Conservation (phyloP, 1,140 invertebrate species). For the Chrysomallon squamiferum region DNA sequence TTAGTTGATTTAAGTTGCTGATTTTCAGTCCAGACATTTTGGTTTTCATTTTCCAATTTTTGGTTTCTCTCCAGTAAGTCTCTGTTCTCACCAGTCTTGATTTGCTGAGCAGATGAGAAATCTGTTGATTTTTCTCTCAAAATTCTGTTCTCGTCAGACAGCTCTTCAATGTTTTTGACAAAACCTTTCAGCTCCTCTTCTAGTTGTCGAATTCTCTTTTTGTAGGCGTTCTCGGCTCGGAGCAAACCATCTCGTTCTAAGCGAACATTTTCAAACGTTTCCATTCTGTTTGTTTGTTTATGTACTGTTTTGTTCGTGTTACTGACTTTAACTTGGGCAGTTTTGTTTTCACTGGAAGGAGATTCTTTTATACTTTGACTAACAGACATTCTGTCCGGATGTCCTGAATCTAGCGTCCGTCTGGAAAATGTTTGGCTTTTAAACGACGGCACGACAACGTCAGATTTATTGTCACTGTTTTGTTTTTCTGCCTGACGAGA, state of each 20-base stretch:
- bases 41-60: constrained; percentile 13
- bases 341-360: no score
- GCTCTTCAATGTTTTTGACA: constrained; percentile 18
- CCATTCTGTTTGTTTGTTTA: not conserved
- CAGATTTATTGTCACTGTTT: no score
- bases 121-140: constrained; percentile 10
- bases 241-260: constrained; percentile 21
- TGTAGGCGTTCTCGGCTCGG: constrained; percentile 17
- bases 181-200: constrained; percentile 27
- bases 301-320: not conserved
- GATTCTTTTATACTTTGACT: no score
- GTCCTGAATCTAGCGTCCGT: no score
- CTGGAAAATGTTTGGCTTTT: no score
- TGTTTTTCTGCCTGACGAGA: no score
- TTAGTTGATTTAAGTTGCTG: not conserved
- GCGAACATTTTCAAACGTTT: constrained; percentile 18
- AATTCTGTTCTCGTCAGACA: constrained; percentile 24
- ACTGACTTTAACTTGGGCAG: no score
- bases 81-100: constrained; percentile 14
- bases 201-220: constrained; percentile 25
- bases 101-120: constrained; percentile 3
- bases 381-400: no score
- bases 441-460: no score
- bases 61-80: constrained; percentile 11
- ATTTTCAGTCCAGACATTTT: not conserved